Conservation (phyloP, 2,888 invertebrate species). For the Drosophila atroscutellata region DNA sequence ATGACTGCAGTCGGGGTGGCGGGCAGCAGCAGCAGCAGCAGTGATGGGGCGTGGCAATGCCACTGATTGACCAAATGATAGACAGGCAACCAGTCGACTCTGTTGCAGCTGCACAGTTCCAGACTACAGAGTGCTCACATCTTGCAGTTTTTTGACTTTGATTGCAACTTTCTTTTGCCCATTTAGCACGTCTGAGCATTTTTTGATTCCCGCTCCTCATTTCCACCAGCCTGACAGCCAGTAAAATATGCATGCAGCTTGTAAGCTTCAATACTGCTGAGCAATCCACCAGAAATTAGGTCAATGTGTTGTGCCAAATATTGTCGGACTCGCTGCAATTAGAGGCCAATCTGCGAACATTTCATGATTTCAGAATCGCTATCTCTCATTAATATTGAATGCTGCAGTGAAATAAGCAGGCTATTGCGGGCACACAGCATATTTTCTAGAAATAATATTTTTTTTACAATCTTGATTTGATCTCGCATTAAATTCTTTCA, state of each 20-base stretch:
- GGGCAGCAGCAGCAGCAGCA: constrained; percentile 1
- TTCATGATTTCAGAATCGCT: constrained; percentile 35
- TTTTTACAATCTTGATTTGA: neutral
- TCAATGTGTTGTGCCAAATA: constrained; percentile 5
- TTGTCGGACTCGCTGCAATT: constrained; percentile 1
- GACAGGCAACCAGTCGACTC: constrained; percentile 53
- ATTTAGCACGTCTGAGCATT: constrained; percentile 69
- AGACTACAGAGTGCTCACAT: constrained; percentile 45
- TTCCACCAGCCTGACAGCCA: constrained; percentile 23
- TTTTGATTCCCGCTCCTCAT: constrained; percentile 25
- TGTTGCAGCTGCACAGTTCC: constrained; percentile 10
- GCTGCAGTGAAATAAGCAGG: neutral
- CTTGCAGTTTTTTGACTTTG: constrained; percentile 66
- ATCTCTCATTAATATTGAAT: constrained; percentile 30
- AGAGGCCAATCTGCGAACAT: constrained; percentile 1
- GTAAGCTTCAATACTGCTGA: constrained; percentile 21
- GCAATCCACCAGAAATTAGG: constrained; percentile 32
- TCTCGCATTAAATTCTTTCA: neutral
- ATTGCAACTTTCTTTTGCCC: constrained; percentile 69
- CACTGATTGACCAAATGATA: constrained; percentile 73
- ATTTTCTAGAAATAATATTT: neutral
- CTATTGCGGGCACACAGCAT: neutral
- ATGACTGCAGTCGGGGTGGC: constrained; percentile 34
- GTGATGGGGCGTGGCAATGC: constrained; percentile 34
- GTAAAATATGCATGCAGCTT: constrained; percentile 51